Base-by-base conservation (phyloP, 2,888 invertebrate species). In the Achlya flavicornis region DNA sequence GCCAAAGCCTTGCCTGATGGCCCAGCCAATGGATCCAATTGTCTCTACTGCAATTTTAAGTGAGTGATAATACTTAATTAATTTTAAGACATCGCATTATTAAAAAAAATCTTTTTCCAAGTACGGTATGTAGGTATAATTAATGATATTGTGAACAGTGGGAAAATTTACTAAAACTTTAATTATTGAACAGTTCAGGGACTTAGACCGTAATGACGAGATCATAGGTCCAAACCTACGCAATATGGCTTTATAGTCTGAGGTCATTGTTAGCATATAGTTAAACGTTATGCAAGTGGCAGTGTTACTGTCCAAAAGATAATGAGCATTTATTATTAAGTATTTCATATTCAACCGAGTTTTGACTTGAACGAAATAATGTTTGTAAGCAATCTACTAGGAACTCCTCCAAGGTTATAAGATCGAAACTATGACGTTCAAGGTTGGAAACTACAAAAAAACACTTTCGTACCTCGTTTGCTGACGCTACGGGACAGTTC, bases 41-140 rank as follows among this genome's bases (percentile, higher is more conserved):
- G 84, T 62, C 79, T 93, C 11, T 93, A 92, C 78, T 93, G 93
- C 81, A 93, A 93, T 83, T 91, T 93, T 73, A 91, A 84, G 93
- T 92, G 73, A 86, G 89, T 81, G 58, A 12, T 14, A 41, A n/a
- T 10, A 19, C 5, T 46, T n/a, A 0, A 26, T 26, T 26, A 48
- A 7, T 48, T n/a, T 48, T 2, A 3, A 16, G 6, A 48, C 59
- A 41, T 16, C 8, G 4, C 11, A 38, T 35, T 43, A 43, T 43
- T 43, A 4, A 43, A 43, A 43, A 3, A 43, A 43, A 14, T 11
- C 3, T 1, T 4, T 41, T 26, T 26, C 26, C 26, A 26, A 26
- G 26, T 26, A 26, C 26, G 26, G 26, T 26, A 26, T 26, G 26
- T 26, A 26, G 26, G 26, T 26, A 26, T 1, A 26, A 26, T 26